Evolutionary conservation across 92 coral and sea anemone species (phyloP).

Genomic region (Isaurus tuberculatus): DNA sequence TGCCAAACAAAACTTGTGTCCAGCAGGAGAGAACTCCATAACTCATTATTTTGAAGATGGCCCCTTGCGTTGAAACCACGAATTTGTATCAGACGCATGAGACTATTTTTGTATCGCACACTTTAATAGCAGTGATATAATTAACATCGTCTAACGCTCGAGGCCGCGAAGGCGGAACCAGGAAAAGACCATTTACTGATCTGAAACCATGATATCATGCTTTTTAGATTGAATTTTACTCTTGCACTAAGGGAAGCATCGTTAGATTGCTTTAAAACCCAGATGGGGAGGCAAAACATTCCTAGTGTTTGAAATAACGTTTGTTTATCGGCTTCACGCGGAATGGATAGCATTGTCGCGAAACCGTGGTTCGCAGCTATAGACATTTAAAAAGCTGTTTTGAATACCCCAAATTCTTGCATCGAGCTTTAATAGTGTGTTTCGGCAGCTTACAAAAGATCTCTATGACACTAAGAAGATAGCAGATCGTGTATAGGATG

Average conservation of each 20-base stretch:
- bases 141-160: conserved; percentile 28
- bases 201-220: neutral
- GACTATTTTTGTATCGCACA: conserved; percentile 16
- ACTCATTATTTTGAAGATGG: neutral
- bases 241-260: neutral
- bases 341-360: neutral
- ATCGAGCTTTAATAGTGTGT: conserved; percentile 52
- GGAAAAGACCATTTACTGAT: neutral
- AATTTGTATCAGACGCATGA: neutral
- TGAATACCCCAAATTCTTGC: conserved; percentile 80
- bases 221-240: neutral
- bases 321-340: neutral
- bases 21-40: conserved; percentile 10
- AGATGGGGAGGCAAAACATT: neutral
- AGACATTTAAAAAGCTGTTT: conserved; percentile 70
- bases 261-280: neutral
- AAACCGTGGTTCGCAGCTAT: conserved; percentile 18
- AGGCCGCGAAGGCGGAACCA: conserved; percentile 23
- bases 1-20: neutral
- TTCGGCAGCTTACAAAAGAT: conserved; percentile 74
- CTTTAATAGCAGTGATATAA: conserved; percentile 30
- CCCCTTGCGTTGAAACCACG: conserved; percentile 42
- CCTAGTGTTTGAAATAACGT: neutral
- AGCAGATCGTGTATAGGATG: conserved; percentile 4
- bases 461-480: conserved; percentile 60